phyloP scores from a whole-genome alignment of 1,140 invertebrate species.

The Cepaea nemoralis region DNA sequence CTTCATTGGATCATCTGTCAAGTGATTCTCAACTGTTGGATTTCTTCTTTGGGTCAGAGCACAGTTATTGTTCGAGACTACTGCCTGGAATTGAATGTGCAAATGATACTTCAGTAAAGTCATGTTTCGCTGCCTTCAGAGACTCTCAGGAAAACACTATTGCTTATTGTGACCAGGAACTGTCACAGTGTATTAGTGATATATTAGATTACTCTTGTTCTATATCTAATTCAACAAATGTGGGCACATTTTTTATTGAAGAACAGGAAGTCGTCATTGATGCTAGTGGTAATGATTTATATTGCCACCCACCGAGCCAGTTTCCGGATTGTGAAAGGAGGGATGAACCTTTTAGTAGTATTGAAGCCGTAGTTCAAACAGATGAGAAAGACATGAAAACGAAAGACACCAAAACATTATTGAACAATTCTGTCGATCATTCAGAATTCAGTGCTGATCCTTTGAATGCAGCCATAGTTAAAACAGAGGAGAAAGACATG shows the following conservation, averaged over 20 bases:
- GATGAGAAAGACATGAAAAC: too few species aligned
- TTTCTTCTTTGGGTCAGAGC: neutral
- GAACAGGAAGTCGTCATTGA: slow-evolving; percentile 22
- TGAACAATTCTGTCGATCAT: too few species aligned
- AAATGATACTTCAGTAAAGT: neutral
- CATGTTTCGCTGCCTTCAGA: neutral
- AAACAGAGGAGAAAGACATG: too few species aligned
- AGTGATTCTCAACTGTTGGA: neutral
- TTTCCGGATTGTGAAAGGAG: neutral
- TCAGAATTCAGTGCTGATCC: too few species aligned
- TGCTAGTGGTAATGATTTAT: slow-evolving; percentile 23
- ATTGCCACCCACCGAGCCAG: neutral
- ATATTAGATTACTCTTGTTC: neutral
- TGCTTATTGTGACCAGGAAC: neutral
- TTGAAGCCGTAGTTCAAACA: neutral
- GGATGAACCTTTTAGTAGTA: neutral
- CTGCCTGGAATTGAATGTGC: neutral
- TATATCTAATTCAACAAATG: neutral
- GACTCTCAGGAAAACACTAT: neutral
- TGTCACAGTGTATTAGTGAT: neutral
- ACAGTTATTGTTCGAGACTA: neutral
- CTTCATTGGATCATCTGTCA: neutral
- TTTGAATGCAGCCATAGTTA: too few species aligned
- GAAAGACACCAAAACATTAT: too few species aligned
- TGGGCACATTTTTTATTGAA: slow-evolving; percentile 4